Evolutionary conservation across 2,113 vertebrate genomes (phyloP).

Genomic region (Microcebus ravelobensis): DNA sequence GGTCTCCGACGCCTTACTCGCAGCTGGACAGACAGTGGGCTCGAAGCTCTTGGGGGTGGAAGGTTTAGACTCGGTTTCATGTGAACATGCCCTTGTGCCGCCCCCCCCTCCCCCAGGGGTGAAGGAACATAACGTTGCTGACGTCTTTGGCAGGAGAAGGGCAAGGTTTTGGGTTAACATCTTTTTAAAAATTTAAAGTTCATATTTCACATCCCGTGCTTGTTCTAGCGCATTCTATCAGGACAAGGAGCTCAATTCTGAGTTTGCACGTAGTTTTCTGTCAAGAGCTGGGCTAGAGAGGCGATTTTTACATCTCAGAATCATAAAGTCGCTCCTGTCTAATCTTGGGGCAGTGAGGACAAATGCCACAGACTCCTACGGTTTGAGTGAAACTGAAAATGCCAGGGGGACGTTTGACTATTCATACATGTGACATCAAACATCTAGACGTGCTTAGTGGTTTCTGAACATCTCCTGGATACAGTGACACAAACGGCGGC

Average conservation of each 20-base stretch:
- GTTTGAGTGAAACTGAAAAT: neutral
- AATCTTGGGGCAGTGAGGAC: neutral
- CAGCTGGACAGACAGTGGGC: accelerated
- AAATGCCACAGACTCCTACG: neutral
- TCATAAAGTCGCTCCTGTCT: neutral
- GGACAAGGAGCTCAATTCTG: neutral
- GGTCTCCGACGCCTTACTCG: accelerated
- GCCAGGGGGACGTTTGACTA: neutral
- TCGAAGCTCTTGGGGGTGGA: neutral
- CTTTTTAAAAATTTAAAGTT: neutral
- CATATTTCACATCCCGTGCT: neutral
- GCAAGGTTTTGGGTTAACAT: neutral
- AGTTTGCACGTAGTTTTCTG: neutral
- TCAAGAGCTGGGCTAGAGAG: too few relatives aligned
- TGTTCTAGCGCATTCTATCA: neutral
- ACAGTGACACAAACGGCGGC: accelerated
- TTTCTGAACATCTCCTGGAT: neutral
- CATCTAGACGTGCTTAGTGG: neutral
- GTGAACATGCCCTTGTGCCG: accelerated
- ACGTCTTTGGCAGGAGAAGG: neutral
- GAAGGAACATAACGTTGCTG: accelerated
- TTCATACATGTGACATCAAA: accelerated
- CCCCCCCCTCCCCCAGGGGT: neutral
- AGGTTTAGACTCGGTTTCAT: accelerated
- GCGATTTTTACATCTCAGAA: neutral